A percentile compares a stretch with the other conserved stretches of the same genome.
These are phyloP conservation scores for Zaprionus tsacasi DNA, from an alignment of 1,140 invertebrate genomes.

Conservation along the genomic window DNA sequence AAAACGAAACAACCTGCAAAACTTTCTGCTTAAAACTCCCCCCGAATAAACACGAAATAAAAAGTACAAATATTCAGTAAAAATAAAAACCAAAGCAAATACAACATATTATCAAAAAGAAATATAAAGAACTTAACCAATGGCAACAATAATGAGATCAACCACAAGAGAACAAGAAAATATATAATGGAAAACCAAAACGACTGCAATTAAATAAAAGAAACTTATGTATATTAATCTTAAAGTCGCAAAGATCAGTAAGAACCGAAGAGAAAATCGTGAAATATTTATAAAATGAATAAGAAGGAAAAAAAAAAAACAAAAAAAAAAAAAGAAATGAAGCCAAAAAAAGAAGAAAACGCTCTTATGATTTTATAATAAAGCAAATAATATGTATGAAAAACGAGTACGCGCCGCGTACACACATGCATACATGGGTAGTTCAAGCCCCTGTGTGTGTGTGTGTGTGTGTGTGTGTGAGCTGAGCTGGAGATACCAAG, in stretches of 20 bases:
- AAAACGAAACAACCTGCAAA: slow-evolving; percentile 39
- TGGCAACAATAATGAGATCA: slow-evolving; percentile 15
- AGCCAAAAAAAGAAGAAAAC: slow-evolving; percentile 54
- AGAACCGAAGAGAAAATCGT: slow-evolving; percentile 27
- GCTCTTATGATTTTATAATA: slow-evolving; percentile 81
- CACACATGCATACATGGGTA: not conserved
- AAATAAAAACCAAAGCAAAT: slow-evolving; percentile 46
- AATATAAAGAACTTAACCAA: slow-evolving; percentile 5
- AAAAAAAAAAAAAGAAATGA: slow-evolving; percentile 2
- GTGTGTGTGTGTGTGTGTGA: slow-evolving; percentile 8
- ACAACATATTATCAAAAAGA: slow-evolving; percentile 24
- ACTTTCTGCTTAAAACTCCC: slow-evolving; percentile 69
- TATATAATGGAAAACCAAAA: slow-evolving; percentile 34
- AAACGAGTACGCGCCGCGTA: slow-evolving; percentile 5
- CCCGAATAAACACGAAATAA: slow-evolving; percentile 78
- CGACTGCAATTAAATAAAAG: slow-evolving; percentile 63
- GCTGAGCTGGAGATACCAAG: slow-evolving; percentile 8
- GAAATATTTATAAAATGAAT: slow-evolving; percentile 26
- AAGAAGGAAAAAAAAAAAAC: too few species aligned
- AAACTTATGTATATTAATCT: slow-evolving; percentile 24
- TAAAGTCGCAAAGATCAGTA: slow-evolving; percentile 28
- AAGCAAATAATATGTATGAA: slow-evolving; percentile 33
- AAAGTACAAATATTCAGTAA: slow-evolving; percentile 83
- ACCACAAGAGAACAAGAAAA: slow-evolving; percentile 33
- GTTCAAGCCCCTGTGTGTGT: not conserved